Evolutionary conservation across 2,113 vertebrate species (phyloP).

Genomic region (Pogona vitticeps): DNA sequence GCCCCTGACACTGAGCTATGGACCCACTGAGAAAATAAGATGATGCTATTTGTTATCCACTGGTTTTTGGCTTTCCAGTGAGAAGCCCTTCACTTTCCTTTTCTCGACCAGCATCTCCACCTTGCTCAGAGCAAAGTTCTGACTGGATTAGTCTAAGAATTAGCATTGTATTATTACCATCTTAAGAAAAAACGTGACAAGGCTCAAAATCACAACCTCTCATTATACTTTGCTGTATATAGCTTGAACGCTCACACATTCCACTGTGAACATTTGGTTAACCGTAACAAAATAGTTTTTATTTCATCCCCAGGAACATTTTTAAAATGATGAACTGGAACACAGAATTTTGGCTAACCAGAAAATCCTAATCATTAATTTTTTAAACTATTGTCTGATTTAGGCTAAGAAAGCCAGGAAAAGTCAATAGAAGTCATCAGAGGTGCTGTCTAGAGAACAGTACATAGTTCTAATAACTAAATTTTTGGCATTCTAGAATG

Average conservation of each 20-base stretch:
- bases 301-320: not conserved
- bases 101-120: not conserved
- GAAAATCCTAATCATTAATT: not conserved
- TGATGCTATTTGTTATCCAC: not conserved
- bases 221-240: not conserved
- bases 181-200: not conserved
- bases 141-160: not conserved
- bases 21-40: not conserved
- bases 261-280: not conserved
- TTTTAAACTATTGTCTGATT: not conserved
- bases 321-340: not conserved
- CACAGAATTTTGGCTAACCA: not conserved
- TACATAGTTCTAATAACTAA: not conserved
- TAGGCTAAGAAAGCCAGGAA: not conserved
- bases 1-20: not conserved
- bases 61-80: no score
- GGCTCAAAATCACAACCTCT: not conserved
- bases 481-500: not conserved
- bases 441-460: not conserved
- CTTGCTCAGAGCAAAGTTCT: not conserved
- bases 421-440: not conserved
- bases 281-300: not conserved
- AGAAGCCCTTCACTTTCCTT: not conserved
- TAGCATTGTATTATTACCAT: not conserved
- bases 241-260: not conserved